Base-by-base conservation (phyloP, 2,888 invertebrate species). In the Lysandra coridon region DNA sequence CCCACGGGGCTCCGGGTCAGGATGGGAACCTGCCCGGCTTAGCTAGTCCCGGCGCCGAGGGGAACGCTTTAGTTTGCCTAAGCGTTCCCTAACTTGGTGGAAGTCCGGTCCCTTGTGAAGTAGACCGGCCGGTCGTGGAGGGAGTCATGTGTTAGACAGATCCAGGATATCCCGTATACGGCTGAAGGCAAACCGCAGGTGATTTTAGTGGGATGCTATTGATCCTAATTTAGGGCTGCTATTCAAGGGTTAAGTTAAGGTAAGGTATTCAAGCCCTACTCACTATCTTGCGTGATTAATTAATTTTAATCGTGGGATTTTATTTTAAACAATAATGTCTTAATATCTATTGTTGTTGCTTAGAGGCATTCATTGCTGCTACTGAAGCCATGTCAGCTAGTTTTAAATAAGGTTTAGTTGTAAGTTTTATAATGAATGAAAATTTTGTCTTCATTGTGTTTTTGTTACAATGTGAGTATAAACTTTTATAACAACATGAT, bases 401-500 rank as follows among this genome's bases (percentile, higher is more conserved):
- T 53, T 33, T 77, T n/a, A 77, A 74, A 78, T 64, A 69, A 33
- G 14, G 14, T 37, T 69, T 12, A 69, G 12, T 69, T 69, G 7
- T 69, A 69, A 33, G 33, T 69, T 69, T 14, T 37, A 69, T 33
- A 12, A 69, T 69, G 69, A 69, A 69, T 17, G 33, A 69, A 69
- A 33, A 33, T 33, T 33, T 69, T 37, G 5, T 69, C 12, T 69
- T 5, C 37, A 53, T 81, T 37, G 80, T 83, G 79, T 81, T 86
- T 40, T 75, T 83, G 64, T 81, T 84, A 14, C 73, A 81, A 64
- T 84, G 87, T 87, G 81, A 87, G 87, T 86, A 80, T 40, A 37
- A 73, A 44, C 69, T 78, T 77, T 37, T 69, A 33, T 33, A 5
- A 1, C 1, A 14, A 69, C 12, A 17, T 10, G 5, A 23, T 30